Base-by-base conservation (phyloP, 2,113 vertebrate genomes). In the Sphaerodactylus townsendi region DNA sequence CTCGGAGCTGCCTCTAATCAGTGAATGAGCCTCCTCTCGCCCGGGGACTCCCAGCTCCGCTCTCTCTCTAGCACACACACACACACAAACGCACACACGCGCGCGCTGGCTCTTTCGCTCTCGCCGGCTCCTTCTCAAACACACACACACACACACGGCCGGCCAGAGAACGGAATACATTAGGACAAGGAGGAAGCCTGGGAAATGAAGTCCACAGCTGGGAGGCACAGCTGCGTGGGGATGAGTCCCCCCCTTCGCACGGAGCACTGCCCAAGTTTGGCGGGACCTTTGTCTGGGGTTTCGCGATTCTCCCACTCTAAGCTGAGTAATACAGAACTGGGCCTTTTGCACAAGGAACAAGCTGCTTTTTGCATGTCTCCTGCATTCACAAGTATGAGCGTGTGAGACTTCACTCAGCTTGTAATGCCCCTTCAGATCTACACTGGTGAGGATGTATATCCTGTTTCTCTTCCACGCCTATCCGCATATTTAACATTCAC, bases 11-110 rank as follows among this genome's bases (percentile, higher is more conserved):
- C 95, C 95, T 96, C 95, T 95, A 96, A 96, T 97, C 97, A 96
- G 96, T 96, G 97, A 98, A 96, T 98, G 97, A 97, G 95, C 93
- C 94, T 95, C 94, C 96, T 96, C 96, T 95, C 96, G 95, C 95
- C 83, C 85, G 91, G 96, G 95, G 96, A 93, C 94, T 94, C 93
- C 90, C 73, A 91, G 86, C 92, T 85, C 86, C 90, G 79, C 91
- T 76, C 91, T 71, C 90, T 2, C 93, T 1, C 88, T 1, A 88
- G 3, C 85, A 1, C 87, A 1, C 91, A 1, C 93, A 3, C 90
- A 25, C 86, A 59, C 85, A 5, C 88, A 75, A 94, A 93, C 95
- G 92, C 93, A 85, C 90, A 89, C 93, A 92, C 92, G 91, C 92
- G 84, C 86, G 44, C 94, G 53, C 56, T 28, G 53, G 9, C 80